phyloP scores from a whole-genome alignment of 2,888 invertebrate species.

The Odontomyia ornata region DNA sequence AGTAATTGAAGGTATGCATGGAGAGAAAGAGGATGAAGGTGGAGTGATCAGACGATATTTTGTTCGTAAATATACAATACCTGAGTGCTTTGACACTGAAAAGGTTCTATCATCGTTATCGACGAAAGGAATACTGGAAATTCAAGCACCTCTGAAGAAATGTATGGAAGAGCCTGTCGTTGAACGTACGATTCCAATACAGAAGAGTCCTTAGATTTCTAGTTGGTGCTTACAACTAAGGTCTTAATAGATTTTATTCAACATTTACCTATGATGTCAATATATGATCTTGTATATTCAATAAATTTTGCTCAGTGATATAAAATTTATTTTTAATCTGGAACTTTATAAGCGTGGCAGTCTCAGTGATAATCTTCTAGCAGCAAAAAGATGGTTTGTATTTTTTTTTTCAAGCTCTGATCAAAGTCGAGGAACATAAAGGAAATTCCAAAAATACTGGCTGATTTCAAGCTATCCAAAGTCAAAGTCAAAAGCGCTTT shows the following conservation, averaged over 20 bases:
- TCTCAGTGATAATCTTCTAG: no score
- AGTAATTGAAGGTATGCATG: slow-evolving; percentile 37
- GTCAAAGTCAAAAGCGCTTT: no score
- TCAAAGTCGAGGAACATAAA: no score
- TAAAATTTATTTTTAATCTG: no score
- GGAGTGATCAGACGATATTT: slow-evolving; percentile 35
- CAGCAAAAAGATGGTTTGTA: no score
- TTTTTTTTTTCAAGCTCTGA: no score
- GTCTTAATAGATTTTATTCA: neutral
- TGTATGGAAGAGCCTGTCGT: slow-evolving; percentile 26
- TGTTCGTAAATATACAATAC: slow-evolving; percentile 36
- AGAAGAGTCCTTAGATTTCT: slow-evolving; percentile 10
- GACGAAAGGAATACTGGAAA: slow-evolving; percentile 34
- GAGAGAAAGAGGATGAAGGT: slow-evolving; percentile 38
- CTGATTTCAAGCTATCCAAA: no score
- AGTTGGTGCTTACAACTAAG: neutral
- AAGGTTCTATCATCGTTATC: slow-evolving; percentile 31
- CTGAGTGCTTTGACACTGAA: slow-evolving; percentile 34
- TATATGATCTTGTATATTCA: no score
- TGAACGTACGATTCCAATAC: slow-evolving; percentile 19
- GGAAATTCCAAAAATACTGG: no score
- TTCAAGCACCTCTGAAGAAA: slow-evolving; percentile 35
- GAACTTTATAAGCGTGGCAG: no score
- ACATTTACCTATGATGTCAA: neutral
- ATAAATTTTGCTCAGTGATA: no score